Base-by-base conservation (phyloP, 2,888 invertebrate genomes). In the Eudemis profundana region DNA sequence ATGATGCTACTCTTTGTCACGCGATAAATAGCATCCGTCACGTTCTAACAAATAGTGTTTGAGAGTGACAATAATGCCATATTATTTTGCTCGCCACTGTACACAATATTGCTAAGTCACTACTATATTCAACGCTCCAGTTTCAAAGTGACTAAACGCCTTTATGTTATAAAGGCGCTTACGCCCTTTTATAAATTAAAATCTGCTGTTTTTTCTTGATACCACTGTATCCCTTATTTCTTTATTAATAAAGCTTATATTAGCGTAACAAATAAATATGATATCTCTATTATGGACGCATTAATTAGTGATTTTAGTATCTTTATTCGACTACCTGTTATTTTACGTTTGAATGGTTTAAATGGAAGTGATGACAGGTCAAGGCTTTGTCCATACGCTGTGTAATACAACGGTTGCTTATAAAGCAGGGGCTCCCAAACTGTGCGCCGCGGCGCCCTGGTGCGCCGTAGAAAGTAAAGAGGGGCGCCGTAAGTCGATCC, bases 221-320 rank as follows among this genome's bases (percentile, higher is more conserved):
- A 14, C 0, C 2, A 47, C 27, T 4, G n/a, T 36, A 21, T n/a
- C 21, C 19, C 27, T 54, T 56, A 44, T 8, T 0, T 0, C 4
- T 0, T 3, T 10, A 1, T 4, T 0, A 42, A 29, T 19, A 44
- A 14, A 7, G 44, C 4, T 2, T 27, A 29, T n/a, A n/a, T 56
- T 56, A 0, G 8, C 12, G 0, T 17, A 29, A 15, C n/a, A 23
- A 14, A 4, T 21, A 2, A 21, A 23, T 38, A 5, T 40, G 29
- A 27, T 27, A 17, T 44, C 17, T 8, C 53, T 12, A 56, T 42
- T 42, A 14, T 56, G 19, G 15, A 42, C 17, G 27, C n/a, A 56
- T 56, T 56, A 56, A 56, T 56, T 44, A 56, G 56, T 44, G 56
- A 56, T 56, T 56, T 56, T 56, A 56, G 56, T 56, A 56, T 56